phyloP scores from a whole-genome alignment of 2,888 invertebrate genomes.

The Oligia latruncula region DNA sequence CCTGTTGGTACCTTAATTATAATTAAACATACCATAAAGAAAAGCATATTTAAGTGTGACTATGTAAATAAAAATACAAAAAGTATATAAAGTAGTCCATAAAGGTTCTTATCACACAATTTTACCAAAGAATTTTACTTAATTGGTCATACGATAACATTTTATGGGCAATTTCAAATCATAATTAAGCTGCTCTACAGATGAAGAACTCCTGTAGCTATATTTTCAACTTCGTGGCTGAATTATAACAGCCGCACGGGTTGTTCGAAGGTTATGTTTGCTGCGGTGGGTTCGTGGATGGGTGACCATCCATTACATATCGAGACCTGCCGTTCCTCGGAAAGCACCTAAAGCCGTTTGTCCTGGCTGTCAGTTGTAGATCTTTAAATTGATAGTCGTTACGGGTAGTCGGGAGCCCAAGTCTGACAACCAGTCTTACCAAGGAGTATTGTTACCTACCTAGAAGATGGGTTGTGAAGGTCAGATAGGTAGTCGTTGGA shows the following conservation, averaged over 20 bases:
- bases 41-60: conserved; percentile 1
- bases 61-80: conserved; percentile 4
- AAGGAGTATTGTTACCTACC: background rate
- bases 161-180: conserved; percentile 61
- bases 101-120: conserved; percentile 57
- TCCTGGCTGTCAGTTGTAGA: background rate
- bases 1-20: background rate
- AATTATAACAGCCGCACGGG: background rate
- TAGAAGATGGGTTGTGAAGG: background rate
- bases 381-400: background rate
- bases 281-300: background rate
- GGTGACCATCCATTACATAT: background rate
- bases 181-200: conserved; percentile 47
- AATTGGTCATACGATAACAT: conserved; percentile 64
- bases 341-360: background rate
- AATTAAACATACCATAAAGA: background rate
- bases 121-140: conserved; percentile 53
- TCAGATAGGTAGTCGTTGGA: background rate
- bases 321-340: background rate
- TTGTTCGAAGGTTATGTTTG: background rate
- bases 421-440: background rate
- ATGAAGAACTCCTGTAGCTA: background rate
- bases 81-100: conserved; percentile 28
- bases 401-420: background rate
- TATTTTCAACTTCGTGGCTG: background rate